Percentiles rank a stretch among this genome's conserved stretches.
These are phyloP conservation scores for Stenichneumon culpator DNA, from an alignment of 2,888 invertebrate genomes.

Conservation along the genomic window DNA sequence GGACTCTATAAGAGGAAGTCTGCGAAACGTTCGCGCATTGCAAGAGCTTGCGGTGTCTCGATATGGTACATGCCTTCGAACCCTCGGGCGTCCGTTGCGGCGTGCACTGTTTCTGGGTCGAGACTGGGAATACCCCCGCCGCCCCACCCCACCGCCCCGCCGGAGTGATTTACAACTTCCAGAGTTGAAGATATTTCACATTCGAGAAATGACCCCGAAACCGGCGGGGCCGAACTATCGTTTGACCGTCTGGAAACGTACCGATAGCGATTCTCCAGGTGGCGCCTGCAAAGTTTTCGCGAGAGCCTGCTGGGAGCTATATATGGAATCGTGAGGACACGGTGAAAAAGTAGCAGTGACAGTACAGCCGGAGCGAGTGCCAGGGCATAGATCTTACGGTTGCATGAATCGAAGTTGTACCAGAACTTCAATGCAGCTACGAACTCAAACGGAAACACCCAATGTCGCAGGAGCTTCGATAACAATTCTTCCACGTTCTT, in stretches of 20 bases:
- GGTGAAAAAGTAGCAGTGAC: constrained; percentile 21
- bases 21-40: background rate
- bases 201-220: constrained; percentile 59
- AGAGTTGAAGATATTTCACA: constrained; percentile 73
- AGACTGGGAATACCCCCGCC: constrained; percentile 37
- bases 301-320: constrained; percentile 1
- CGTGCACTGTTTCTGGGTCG: constrained; percentile 76
- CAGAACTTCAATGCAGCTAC: background rate
- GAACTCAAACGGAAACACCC: background rate
- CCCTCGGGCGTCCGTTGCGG: background rate
- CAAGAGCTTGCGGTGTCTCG: constrained; percentile 27
- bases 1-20: constrained; percentile 3
- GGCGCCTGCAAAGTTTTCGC: constrained; percentile 54
- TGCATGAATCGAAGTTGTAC: background rate
- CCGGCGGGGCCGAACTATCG: constrained; percentile 58
- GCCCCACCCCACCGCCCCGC: background rate
- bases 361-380: background rate
- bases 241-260: constrained; percentile 66
- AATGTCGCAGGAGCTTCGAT: background rate
- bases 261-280: constrained; percentile 56
- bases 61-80: background rate
- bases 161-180: constrained; percentile 79
- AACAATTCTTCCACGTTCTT: background rate
- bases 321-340: constrained; percentile 1
- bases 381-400: constrained; percentile 1